Evolutionary conservation across 1,140 invertebrate species (phyloP), one percentile per base, ranked within the genome.

Genomic region (Drosophila nasuta): DNA sequence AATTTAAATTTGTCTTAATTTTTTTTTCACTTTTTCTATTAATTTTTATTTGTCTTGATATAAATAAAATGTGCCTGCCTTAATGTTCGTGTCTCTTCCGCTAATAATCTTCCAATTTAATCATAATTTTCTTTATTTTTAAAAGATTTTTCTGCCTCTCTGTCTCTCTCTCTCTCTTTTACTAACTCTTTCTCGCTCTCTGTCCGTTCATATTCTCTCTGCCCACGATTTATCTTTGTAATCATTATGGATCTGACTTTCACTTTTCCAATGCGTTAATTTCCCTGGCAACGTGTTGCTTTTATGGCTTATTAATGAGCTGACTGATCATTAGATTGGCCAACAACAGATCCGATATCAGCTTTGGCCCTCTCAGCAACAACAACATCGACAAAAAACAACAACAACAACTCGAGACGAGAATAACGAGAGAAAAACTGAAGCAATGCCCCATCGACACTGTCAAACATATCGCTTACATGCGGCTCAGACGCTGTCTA

Each of bases 241-340:
- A 17, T 48, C 17, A 30, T 13, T 7, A 8, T 54, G n/a, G 11
- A 57, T 17, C 10, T 43, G 33, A 69, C 82, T 88, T 83, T 83
- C 77, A 88, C 83, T 88, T 77, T 57, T 20, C 15, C 60, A 33
- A 54, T 67, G 60, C 73, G 65, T 66, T 63, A 86, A 72, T 79
- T 74, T 51, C 43, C 68, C 25, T 56, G 30, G 17, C 54, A 62
- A 73, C 70, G 82, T 74, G 82, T 86, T 87, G 83, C 70, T 83
- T 87, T 87, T 88, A 87, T 87, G 83, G 69, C 80, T 80, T 88
- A 87, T 87, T 87, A 87, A 87, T 87, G 83, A 83, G 82, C 74
- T 60, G 79, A 63, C 77, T 75, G 77, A 81, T 87, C 83, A 83
- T 88, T 82, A 87, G 83, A 87, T 70, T 68, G 63, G 60, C 63